Percentiles rank a stretch among this genome's conserved stretches.
These are phyloP conservation scores for Tapirus indicus DNA, from an alignment of 2,797 vertebrate species.

Conservation along the genomic window DNA sequence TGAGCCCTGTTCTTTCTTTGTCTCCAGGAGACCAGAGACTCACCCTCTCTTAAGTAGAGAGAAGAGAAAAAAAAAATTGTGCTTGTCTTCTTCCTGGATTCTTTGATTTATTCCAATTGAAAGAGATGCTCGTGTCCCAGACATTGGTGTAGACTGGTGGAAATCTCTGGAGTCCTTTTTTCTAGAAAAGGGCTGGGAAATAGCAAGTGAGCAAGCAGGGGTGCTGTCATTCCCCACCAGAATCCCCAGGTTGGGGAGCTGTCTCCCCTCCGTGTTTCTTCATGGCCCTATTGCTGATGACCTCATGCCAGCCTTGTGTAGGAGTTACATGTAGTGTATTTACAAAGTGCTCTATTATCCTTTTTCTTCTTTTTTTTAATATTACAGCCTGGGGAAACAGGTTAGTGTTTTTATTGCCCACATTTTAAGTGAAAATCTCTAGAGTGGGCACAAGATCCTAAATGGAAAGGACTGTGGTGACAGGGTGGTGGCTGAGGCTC, in stretches of 20 bases:
- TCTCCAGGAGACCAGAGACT: background rate
- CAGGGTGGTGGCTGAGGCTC: background rate
- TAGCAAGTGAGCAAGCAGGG: background rate
- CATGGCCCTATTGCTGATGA: rapidly evolving
- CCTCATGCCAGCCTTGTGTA: background rate
- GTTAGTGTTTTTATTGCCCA: constrained; percentile 40
- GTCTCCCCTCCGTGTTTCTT: background rate
- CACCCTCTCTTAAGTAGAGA: background rate
- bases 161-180: constrained; percentile 43
- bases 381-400: background rate
- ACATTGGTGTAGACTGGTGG: background rate
- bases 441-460: background rate
- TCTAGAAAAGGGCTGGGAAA: background rate
- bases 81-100: constrained; percentile 46
- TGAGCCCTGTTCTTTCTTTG: background rate
- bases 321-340: background rate
- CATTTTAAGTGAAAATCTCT: constrained; percentile 50
- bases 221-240: rapidly evolving
- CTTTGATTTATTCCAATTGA: constrained; percentile 47
- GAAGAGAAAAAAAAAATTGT: background rate
- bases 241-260: background rate
- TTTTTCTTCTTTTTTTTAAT: constrained; percentile 9
- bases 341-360: background rate
- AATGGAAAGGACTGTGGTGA: background rate
- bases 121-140: background rate